These are phyloP conservation scores for Apostichopus californicus DNA, from an alignment of 35 echinoderm and acorn worm genomes.

Conservation along the genomic window DNA sequence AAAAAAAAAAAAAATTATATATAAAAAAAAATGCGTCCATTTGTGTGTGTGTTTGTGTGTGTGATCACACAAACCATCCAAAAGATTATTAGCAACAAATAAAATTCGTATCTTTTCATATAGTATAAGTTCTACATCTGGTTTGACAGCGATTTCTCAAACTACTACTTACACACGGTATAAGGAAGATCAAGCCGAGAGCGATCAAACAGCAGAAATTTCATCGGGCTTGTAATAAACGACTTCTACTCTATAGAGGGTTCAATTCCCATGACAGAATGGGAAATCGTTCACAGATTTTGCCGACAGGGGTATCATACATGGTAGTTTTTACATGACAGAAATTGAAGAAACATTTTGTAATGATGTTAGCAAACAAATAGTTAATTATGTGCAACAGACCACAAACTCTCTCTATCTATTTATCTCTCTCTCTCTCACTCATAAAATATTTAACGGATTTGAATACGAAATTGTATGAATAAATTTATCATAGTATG, in stretches of 20 bases:
- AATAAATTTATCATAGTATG: not conserved
- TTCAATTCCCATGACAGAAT: slow-evolving; percentile 31
- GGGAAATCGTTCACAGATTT: slow-evolving; percentile 42
- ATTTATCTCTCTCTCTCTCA: too few relatives aligned
- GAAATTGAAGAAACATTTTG: slow-evolving; percentile 50
- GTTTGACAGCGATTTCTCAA: slow-evolving; percentile 23
- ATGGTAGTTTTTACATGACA: not conserved
- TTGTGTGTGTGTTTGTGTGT: not conserved
- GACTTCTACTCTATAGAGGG: not conserved
- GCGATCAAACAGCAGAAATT: slow-evolving; percentile 16
- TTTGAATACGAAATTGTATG: not conserved
- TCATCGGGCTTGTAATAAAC: slow-evolving; percentile 30
- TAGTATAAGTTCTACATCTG: slow-evolving; percentile 16
- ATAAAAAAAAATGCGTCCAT: too few relatives aligned
- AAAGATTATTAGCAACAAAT: not conserved
- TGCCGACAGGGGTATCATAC: slow-evolving; percentile 47
- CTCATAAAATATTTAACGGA: not conserved
- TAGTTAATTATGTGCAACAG: slow-evolving; percentile 46
- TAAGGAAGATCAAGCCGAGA: slow-evolving; percentile 1
- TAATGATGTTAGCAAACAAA: slow-evolving; percentile 50
- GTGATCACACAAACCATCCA: not conserved
- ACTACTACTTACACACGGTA: not conserved
- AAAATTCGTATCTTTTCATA: not conserved
- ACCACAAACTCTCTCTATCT: not conserved
- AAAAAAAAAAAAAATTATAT: not conserved